Evolutionary conservation across 1,140 invertebrate species (phyloP).

Genomic region (Pseudomyrmex cubaensis): DNA sequence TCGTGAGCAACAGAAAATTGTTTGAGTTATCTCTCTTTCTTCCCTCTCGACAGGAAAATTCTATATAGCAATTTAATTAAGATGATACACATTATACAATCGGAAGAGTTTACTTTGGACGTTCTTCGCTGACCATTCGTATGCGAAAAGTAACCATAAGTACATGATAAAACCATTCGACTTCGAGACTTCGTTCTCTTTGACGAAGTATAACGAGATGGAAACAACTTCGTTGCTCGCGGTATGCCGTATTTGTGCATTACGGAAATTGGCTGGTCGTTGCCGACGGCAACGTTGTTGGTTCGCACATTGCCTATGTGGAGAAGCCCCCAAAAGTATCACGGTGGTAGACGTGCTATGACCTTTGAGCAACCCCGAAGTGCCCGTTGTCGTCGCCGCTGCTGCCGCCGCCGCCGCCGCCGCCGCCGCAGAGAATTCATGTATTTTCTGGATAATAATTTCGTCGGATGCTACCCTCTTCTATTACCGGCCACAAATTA

Average conservation of each 20-base stretch:
- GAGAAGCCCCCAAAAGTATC: conserved; percentile 12
- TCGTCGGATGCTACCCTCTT: conserved; percentile 67
- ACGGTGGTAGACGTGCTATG: conserved; percentile 16
- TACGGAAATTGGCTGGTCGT: conserved; percentile 65
- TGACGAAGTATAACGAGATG: neutral
- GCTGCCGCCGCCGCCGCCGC: conserved; percentile 16
- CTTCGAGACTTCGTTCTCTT: conserved; percentile 5
- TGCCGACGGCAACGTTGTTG: conserved; percentile 52
- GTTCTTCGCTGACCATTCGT: neutral
- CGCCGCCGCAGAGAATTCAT: conserved; percentile 39
- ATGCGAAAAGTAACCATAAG: neutral
- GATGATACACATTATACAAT: neutral
- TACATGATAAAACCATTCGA: conserved; percentile 7
- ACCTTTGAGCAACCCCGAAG: conserved; percentile 51
- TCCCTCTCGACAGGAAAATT: neutral
- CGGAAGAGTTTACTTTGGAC: neutral
- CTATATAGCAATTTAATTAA: neutral
- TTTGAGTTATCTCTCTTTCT: no score
- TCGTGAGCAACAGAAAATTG: no score
- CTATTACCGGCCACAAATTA: conserved; percentile 74
- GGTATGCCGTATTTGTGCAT: conserved; percentile 73
- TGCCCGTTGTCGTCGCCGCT: conserved; percentile 18
- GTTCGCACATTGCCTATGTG: conserved; percentile 26
- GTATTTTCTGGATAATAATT: conserved; percentile 75
- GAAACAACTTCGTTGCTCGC: conserved; percentile 51